A percentile compares a stretch with the other conserved stretches of the same genome.
Evolutionary conservation across 37 sponge, comb jelly and placozoan genomes (phyloP).

Genomic region (Diacarnus erythraeanus): DNA sequence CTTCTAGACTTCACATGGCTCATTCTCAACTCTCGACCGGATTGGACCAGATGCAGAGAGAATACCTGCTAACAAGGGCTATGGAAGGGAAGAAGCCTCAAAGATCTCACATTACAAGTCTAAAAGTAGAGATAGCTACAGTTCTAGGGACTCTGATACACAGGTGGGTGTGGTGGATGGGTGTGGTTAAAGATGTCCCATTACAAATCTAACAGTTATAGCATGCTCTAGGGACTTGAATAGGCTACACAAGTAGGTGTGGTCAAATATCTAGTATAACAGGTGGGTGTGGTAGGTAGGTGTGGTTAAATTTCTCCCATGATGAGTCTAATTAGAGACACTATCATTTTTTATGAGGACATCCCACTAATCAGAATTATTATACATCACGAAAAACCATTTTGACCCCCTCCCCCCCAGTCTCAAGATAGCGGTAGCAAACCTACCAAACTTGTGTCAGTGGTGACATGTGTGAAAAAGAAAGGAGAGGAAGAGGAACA

Average conservation of each 20-base stretch:
- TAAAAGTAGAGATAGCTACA: conserved; percentile 25
- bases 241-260: too few relatives aligned
- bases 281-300: background rate
- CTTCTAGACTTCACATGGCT: conserved; percentile 3
- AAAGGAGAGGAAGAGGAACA: background rate
- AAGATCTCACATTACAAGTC: conserved; percentile 2
- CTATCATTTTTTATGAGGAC: too few relatives aligned
- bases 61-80: background rate
- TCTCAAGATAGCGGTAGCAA: conserved; percentile 39
- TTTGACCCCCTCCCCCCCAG: background rate
- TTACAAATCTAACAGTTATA: too few relatives aligned
- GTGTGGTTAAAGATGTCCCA: conserved; percentile 1
- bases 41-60: background rate
- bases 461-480: conserved; percentile 32
- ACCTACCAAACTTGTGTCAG: conserved; percentile 61
- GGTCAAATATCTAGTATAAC: too few relatives aligned
- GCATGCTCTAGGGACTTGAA: too few relatives aligned
- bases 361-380: too few relatives aligned
- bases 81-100: background rate
- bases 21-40: background rate
- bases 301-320: background rate
- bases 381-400: too few relatives aligned
- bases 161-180: conserved; percentile 21
- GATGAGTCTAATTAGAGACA: too few relatives aligned
- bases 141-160: conserved; percentile 20